Percentiles rank a stretch among this genome's conserved stretches.
phyloP scores from a whole-genome alignment of 1,140 invertebrate genomes.

The Drosophila prosaltans region DNA sequence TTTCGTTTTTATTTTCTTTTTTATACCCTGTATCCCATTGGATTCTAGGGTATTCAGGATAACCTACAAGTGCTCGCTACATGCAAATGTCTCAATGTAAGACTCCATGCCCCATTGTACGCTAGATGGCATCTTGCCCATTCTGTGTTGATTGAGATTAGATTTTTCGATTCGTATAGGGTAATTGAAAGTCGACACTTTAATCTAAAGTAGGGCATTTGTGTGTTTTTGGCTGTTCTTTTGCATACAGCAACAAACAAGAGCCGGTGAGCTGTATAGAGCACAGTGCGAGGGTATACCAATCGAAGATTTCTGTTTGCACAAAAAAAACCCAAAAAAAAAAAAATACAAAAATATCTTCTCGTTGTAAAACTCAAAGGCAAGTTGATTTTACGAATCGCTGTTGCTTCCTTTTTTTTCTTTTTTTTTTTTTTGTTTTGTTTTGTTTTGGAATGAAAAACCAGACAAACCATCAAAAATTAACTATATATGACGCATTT shows the following conservation, averaged over 20 bases:
- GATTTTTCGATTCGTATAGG: neutral
- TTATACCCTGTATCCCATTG: neutral
- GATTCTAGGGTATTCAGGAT: neutral
- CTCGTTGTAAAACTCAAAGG: constrained; percentile 37
- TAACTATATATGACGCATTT: neutral
- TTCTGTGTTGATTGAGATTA: neutral
- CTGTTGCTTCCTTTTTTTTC: neutral
- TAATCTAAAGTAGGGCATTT: neutral
- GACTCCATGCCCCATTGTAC: neutral
- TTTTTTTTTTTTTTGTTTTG: constrained; percentile 8
- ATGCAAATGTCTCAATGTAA: too few species aligned
- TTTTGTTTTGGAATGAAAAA: constrained; percentile 20
- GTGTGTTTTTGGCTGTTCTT: neutral
- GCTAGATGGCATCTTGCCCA: neutral
- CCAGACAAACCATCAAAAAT: neutral
- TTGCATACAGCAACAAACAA: constrained; percentile 7
- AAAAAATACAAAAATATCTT: constrained; percentile 25
- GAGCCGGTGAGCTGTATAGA: neutral
- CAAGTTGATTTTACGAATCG: constrained; percentile 34
- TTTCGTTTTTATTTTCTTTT: constrained; percentile 25
- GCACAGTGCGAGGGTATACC: constrained; percentile 7
- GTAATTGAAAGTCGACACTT: neutral
- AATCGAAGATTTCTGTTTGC: constrained; percentile 41
- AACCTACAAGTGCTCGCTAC: neutral
- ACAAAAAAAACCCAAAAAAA: constrained; percentile 4